phyloP scores from a whole-genome alignment of 2,888 invertebrate species.

The Tinea semifulvella region DNA sequence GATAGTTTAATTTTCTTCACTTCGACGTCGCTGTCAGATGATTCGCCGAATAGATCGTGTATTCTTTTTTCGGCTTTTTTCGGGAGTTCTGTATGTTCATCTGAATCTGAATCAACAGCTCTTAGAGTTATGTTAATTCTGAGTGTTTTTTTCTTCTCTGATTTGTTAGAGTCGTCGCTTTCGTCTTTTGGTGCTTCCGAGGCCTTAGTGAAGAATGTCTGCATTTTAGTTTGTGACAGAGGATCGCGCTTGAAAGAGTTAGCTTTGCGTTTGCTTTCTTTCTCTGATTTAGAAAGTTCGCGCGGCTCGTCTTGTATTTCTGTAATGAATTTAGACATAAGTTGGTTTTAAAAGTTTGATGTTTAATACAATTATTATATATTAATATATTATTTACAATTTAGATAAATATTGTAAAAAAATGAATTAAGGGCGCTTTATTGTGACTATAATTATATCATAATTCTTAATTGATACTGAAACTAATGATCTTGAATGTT shows the following conservation, averaged over 20 bases:
- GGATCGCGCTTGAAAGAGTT: constrained; percentile 57
- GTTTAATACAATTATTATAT: no score
- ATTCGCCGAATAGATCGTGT: constrained; percentile 61
- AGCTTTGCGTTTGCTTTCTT: constrained; percentile 50
- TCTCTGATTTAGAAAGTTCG: constrained; percentile 50
- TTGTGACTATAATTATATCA: no score
- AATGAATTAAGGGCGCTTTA: no score
- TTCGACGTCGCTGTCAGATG: constrained; percentile 50
- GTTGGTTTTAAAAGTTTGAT: no score
- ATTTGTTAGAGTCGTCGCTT: constrained; percentile 27
- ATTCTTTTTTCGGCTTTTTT: constrained; percentile 56
- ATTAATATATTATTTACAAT: no score
- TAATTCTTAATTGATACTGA: no score
- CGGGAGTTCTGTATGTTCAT: constrained; percentile 24
- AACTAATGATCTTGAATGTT: no score
- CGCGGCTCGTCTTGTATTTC: constrained; percentile 30
- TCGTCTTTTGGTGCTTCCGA: constrained; percentile 30
- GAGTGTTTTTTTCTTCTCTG: constrained; percentile 30
- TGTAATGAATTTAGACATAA: no score
- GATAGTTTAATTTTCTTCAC: constrained; percentile 26
- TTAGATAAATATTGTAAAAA: no score
- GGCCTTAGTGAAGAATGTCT: constrained; percentile 45
- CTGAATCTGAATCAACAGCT: constrained; percentile 37
- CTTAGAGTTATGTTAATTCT: constrained; percentile 55
- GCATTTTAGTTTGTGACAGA: constrained; percentile 56